Evolutionary conservation across 1,140 invertebrate species (phyloP).

Genomic region (Euura lappo): DNA sequence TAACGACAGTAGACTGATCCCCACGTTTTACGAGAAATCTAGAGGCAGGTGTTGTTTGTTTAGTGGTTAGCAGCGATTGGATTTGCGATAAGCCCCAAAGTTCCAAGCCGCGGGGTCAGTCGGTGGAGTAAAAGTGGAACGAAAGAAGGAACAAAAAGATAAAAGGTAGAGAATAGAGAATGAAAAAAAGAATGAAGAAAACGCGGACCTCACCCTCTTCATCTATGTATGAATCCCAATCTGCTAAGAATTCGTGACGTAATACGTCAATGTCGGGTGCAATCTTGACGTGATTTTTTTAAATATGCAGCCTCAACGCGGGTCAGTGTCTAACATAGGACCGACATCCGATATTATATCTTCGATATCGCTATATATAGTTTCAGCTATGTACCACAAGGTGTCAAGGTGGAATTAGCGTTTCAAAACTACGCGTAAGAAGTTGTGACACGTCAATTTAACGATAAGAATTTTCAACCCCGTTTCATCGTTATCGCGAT

Average conservation of each 20-base stretch:
- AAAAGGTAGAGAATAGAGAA: too few relatives aligned
- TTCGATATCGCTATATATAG: not conserved
- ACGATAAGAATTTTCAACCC: too few relatives aligned
- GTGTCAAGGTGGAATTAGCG: too few relatives aligned
- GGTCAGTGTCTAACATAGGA: not conserved
- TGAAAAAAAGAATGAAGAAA: too few relatives aligned
- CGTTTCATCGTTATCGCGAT: too few relatives aligned
- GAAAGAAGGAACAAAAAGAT: not conserved
- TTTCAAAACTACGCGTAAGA: too few relatives aligned
- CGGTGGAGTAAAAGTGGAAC: not conserved
- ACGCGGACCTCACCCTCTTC: too few relatives aligned
- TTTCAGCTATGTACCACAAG: too few relatives aligned
- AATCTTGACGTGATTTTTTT: not conserved
- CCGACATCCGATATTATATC: not conserved
- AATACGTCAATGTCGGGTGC: not conserved
- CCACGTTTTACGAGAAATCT: not conserved
- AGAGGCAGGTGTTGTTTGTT: not conserved
- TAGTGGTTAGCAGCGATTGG: not conserved
- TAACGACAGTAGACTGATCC: not conserved
- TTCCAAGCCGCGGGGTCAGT: not conserved
- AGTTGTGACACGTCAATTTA: too few relatives aligned
- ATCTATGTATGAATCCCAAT: not conserved
- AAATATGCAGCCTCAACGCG: not conserved
- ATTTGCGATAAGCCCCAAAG: conserved; percentile 1
- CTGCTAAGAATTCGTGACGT: not conserved